Conservation (phyloP, 2,113 vertebrate species). For the Apaloderma vittatum region DNA sequence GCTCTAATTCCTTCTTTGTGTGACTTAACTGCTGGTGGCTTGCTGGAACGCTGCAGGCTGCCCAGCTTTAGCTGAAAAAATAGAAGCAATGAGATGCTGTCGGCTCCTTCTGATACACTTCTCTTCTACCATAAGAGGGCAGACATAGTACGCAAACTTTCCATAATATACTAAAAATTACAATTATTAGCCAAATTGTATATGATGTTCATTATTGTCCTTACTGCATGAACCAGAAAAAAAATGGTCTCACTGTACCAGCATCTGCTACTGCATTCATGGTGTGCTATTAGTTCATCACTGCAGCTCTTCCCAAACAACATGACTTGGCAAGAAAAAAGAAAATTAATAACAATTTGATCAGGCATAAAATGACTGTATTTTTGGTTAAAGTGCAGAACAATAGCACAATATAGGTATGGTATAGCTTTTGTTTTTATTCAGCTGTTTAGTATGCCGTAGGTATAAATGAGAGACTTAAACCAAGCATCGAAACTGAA, state of each 20-base stretch:
- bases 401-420: slow-evolving; percentile 30
- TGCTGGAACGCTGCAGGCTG: neutral
- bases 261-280: neutral
- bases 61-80: neutral
- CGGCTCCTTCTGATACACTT: neutral
- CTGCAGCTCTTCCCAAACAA: slow-evolving; percentile 21
- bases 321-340: slow-evolving; percentile 19
- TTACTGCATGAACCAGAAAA: neutral
- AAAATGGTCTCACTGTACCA: neutral
- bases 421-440: slow-evolving; percentile 53
- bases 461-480: slow-evolving; percentile 83
- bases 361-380: slow-evolving; percentile 54
- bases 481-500: slow-evolving; percentile 80
- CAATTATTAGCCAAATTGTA: neutral
- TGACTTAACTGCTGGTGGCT: neutral
- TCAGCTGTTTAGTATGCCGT: slow-evolving; percentile 84
- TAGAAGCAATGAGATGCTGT: neutral
- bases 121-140: slow-evolving; percentile 3
- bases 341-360: slow-evolving; percentile 17
- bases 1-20: neutral
- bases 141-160: neutral
- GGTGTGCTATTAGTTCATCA: neutral
- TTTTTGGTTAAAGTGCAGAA: slow-evolving; percentile 50
- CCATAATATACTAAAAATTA: neutral
- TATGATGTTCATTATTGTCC: neutral